Base-by-base conservation (phyloP, 1,140 invertebrate species). In the Probaryconus sp. region DNA sequence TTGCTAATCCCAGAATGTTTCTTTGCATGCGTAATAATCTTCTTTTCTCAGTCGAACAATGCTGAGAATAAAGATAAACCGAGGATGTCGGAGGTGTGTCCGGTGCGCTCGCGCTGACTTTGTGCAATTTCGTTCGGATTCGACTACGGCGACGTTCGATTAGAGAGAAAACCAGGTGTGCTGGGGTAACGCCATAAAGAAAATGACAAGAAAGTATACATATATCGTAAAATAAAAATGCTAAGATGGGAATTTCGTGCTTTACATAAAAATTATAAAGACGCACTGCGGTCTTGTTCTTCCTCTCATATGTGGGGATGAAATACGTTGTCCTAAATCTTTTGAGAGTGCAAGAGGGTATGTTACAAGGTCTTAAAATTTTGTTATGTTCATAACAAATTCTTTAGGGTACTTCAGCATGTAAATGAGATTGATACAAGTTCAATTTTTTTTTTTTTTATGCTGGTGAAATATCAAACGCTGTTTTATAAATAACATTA, bases 91-190 rank as follows among this genome's bases (percentile, higher is more conserved):
- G 50, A 76, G 67, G 56, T 51, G 61, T 58, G 55, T 47, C 38
- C 47, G 43, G 56, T 42, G 18, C 18, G 18, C 38, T 42, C 38
- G 38, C 21, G 17, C 48, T 40, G 26, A 69, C 38, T 45, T 70
- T 60, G 42, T 53, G 55, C 60, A 69, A 69, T 73, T 73, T 73
- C 7, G 64, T 51, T 42, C 18, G 61, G 48, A 64, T 68, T 58
- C 40, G 18, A n/a, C n/a, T n/a, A n/a, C n/a, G n/a, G n/a, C n/a
- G n/a, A 58, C 16, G 7, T 67, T 76, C 67, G 55, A 76, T 76
- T 65, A 13, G 18, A 35, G 35, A 51, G 33, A 3, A 16, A 51
- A 47, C 37, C 53, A 58, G 45, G 45, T 68, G 53, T 30, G 10
- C 50, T 7, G 2, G n/a, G 28, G 43, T 18, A 20, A 26, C 37